These are phyloP conservation scores for Malacoraja senta DNA, from an alignment of 2,797 vertebrate species.

Conservation along the genomic window DNA sequence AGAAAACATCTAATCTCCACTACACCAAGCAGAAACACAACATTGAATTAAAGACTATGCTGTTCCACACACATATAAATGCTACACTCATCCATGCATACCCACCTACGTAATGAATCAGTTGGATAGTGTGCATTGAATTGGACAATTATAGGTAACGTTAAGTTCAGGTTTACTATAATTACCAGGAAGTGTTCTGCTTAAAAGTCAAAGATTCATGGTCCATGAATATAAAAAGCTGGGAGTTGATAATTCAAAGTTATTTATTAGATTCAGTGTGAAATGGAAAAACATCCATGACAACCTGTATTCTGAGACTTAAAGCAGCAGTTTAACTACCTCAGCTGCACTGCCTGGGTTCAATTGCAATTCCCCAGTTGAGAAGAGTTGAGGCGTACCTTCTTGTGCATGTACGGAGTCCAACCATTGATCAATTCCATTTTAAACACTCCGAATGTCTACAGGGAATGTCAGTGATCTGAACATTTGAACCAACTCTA, in stretches of 20 bases:
- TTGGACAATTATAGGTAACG: neutral
- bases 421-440: neutral
- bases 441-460: neutral
- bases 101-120: neutral
- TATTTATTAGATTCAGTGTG: neutral
- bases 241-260: neutral
- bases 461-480: neutral
- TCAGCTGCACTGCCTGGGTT: neutral
- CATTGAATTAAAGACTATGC: neutral
- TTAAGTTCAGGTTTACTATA: conserved; percentile 9
- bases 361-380: neutral
- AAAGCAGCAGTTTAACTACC: neutral
- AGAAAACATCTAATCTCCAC: conserved; percentile 25
- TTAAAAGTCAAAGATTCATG: neutral
- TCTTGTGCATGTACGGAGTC: neutral
- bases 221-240: neutral
- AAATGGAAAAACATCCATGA: neutral
- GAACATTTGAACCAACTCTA: neutral
- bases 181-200: neutral
- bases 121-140: neutral
- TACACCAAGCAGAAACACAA: neutral
- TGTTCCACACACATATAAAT: neutral
- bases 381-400: neutral
- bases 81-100: neutral
- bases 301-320: neutral